Conservation (phyloP, 2,888 invertebrate genomes). For the Bellardia pandia region DNA sequence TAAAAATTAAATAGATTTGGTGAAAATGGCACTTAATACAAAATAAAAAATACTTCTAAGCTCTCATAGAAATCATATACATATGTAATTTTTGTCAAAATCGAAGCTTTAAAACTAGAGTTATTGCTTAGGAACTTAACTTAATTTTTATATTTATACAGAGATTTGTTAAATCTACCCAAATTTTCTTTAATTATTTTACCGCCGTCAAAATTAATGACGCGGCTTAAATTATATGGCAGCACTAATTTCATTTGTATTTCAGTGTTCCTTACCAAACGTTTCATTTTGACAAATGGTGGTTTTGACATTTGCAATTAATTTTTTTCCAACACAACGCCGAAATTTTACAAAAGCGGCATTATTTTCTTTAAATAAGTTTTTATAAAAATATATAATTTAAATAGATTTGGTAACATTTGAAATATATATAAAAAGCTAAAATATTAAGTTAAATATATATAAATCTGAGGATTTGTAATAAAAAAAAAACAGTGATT, state of each 20-base stretch:
- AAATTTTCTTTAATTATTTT: not conserved
- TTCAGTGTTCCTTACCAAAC: not conserved
- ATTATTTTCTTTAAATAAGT: not conserved
- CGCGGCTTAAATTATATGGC: not conserved
- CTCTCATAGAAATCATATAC: too few relatives aligned
- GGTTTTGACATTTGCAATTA: conserved; percentile 17
- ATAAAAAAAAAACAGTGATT: not conserved
- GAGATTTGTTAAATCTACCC: too few relatives aligned
- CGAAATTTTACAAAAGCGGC: conserved; percentile 14
- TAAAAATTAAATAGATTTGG: too few relatives aligned
- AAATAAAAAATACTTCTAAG: too few relatives aligned
- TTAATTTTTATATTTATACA: too few relatives aligned
- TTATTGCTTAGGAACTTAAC: too few relatives aligned
- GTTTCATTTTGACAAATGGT: not conserved
- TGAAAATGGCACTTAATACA: too few relatives aligned
- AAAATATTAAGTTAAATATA: not conserved
- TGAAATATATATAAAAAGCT: not conserved
- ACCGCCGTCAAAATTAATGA: not conserved
- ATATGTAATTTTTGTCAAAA: too few relatives aligned
- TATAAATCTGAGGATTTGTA: not conserved
- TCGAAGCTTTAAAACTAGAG: too few relatives aligned
- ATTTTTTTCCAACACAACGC: conserved; percentile 10
- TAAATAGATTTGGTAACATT: not conserved
- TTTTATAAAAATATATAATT: not conserved
- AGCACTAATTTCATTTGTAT: not conserved